These are phyloP conservation scores for Elaphurus davidianus DNA, from an alignment of 2,113 vertebrate species.

Conservation along the genomic window DNA sequence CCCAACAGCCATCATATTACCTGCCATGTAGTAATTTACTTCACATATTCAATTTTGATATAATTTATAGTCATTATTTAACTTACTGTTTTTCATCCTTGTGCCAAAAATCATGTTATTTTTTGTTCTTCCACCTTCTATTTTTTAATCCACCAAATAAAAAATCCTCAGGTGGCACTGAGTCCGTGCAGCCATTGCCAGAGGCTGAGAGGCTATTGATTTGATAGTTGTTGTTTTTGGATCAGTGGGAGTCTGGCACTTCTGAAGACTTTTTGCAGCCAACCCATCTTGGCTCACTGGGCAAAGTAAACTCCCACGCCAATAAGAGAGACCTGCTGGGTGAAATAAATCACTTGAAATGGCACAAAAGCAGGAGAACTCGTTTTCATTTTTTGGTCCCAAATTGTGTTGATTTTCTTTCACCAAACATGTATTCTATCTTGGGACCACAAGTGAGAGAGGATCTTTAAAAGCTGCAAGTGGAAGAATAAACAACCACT, in stretches of 20 bases:
- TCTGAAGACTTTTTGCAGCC: neutral
- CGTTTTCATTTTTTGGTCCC: slow-evolving; percentile 14
- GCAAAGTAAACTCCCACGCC: slow-evolving; percentile 49
- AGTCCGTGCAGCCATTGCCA: neutral
- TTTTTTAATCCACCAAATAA: neutral
- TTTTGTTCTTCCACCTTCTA: neutral
- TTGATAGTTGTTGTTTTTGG: slow-evolving; percentile 48
- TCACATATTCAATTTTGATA: neutral
- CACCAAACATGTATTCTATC: neutral
- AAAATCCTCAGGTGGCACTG: neutral
- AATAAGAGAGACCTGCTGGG: slow-evolving; percentile 47
- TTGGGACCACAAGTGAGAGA: neutral
- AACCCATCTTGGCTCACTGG: slow-evolving; percentile 19
- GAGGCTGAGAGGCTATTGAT: neutral
- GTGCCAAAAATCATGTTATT: neutral
- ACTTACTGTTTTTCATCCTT: neutral
- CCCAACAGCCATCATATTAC: neutral
- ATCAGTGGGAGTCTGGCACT: slow-evolving; percentile 45
- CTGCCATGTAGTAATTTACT: neutral
- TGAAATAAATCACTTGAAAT: slow-evolving; percentile 53
- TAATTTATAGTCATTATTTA: slow-evolving; percentile 34
- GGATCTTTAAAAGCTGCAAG: neutral
- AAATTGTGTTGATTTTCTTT: slow-evolving; percentile 5
- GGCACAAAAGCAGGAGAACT: slow-evolving; percentile 5
- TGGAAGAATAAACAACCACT: neutral